Evolutionary conservation across 2,113 vertebrate species (phyloP).

Genomic region (Mesitornis unicolor): DNA sequence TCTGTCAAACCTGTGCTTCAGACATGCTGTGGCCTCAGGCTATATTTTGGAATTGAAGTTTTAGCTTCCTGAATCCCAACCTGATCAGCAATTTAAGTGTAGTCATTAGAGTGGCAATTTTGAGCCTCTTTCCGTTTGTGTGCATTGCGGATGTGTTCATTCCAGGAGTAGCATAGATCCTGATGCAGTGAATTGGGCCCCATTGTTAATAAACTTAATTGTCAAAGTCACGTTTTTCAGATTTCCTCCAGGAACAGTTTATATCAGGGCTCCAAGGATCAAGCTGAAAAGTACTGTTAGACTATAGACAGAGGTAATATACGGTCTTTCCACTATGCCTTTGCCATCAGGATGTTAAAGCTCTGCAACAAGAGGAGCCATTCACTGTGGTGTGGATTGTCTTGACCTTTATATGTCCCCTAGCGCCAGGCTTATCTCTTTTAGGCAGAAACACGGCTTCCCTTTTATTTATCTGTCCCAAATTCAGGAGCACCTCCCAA

Average conservation of each 20-base stretch:
- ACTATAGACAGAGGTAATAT: background rate
- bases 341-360: background rate
- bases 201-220: conserved; percentile 1
- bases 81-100: conserved; percentile 31
- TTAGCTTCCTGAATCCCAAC: conserved; percentile 34
- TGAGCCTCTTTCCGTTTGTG: background rate
- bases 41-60: conserved; percentile 55
- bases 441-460: background rate
- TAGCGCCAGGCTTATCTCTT: conserved; percentile 11
- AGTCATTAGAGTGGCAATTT: conserved; percentile 12
- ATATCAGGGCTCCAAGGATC: background rate
- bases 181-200: background rate
- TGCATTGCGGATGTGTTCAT: background rate
- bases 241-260: background rate
- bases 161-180: background rate
- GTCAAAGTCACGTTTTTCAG: background rate
- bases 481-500: background rate
- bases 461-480: background rate
- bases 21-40: conserved; percentile 32
- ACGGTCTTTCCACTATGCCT: background rate
- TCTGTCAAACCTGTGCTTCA: conserved; percentile 47
- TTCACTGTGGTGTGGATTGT: background rate
- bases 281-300: background rate
- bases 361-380: background rate
- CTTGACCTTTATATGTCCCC: background rate